Evolutionary conservation across 2,888 invertebrate genomes (phyloP), one percentile per base, ranked within the genome.

Genomic region (Ennomos fuscantarius): DNA sequence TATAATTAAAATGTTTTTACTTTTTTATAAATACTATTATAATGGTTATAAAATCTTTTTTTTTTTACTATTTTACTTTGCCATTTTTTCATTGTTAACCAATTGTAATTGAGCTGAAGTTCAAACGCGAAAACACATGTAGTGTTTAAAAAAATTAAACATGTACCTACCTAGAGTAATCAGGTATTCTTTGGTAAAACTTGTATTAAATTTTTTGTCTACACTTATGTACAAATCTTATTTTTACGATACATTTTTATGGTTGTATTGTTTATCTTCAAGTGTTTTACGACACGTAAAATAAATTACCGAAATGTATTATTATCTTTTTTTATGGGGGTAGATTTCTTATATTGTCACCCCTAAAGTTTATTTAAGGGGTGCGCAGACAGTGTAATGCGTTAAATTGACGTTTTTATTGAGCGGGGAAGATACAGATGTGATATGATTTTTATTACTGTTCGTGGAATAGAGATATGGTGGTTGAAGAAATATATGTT

Each of bases 251-350:
- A 53, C 31, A 59, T 50, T 62, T 69, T 73, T 72, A 74, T 72
- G 63, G 68, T 65, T 71, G 63, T 68, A 74, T 76, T 78, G 76
- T 79, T 75, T 77, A 76, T 76, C 70, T 76, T 68, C 62, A 68
- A 79, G 70, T 76, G 73, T 77, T 83, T 80, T 81, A 84, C 78
- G 73, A 70, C 46, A 64, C 74, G 76, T 80, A 74, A 81, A 82
- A 84, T 79, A 77, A 81, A 83, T 83, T 78, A 81, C 75, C 62
- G 72, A 53, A 50, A 57, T 42, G 51, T 44, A 45, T 60, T 58
- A 63, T 61, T 63, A 63, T 67, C 62, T 76, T 76, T 75, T n/a
- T 69, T 73, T 47, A 50, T 41, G 55, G 68, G 71, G 73, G 69
- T 60, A 62, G 61, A 68, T 52, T 63, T 66, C 66, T 62, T 15